These are phyloP conservation scores for Athripsodes cinereus DNA, from an alignment of 2,888 invertebrate genomes.

Conservation along the genomic window DNA sequence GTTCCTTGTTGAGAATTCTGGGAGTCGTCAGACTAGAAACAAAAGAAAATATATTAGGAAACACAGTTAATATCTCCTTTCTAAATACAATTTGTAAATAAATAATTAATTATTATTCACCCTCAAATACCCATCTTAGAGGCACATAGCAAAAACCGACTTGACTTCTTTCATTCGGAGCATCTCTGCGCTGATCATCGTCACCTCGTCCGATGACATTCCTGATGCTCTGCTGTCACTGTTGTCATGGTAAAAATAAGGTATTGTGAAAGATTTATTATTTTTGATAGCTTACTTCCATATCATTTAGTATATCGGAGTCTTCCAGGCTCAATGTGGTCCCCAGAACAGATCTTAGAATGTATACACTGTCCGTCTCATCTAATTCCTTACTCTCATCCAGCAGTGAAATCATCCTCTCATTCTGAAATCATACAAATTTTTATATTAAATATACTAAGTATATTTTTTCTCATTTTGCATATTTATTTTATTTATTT, in stretches of 20 bases:
- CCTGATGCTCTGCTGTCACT: too few relatives aligned
- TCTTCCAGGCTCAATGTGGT: neutral
- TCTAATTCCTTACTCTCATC: slow-evolving; percentile 11
- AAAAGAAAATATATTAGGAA: neutral
- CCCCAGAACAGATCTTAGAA: too few relatives aligned
- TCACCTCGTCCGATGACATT: too few relatives aligned
- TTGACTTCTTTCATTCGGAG: too few relatives aligned
- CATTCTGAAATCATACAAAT: slow-evolving; percentile 20
- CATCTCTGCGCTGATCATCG: too few relatives aligned
- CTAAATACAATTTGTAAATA: too few relatives aligned
- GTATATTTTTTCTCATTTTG: too few relatives aligned
- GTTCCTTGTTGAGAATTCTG: neutral
- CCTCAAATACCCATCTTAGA: too few relatives aligned
- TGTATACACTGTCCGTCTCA: neutral
- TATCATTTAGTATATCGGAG: slow-evolving; percentile 9
- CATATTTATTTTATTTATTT: too few relatives aligned
- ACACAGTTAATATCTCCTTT: too few relatives aligned
- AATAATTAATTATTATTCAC: too few relatives aligned
- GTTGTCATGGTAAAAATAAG: slow-evolving; percentile 18
- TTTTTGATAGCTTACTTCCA: slow-evolving; percentile 23
- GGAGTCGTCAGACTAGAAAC: neutral
- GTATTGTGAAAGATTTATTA: slow-evolving; percentile 15
- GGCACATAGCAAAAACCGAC: too few relatives aligned
- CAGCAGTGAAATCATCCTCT: slow-evolving; percentile 16
- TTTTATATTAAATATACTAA: neutral